Percentiles rank a stretch among this genome's conserved stretches.
Evolutionary conservation across 2,797 vertebrate genomes (phyloP).

Genomic region (Rhodeus uyekii): DNA sequence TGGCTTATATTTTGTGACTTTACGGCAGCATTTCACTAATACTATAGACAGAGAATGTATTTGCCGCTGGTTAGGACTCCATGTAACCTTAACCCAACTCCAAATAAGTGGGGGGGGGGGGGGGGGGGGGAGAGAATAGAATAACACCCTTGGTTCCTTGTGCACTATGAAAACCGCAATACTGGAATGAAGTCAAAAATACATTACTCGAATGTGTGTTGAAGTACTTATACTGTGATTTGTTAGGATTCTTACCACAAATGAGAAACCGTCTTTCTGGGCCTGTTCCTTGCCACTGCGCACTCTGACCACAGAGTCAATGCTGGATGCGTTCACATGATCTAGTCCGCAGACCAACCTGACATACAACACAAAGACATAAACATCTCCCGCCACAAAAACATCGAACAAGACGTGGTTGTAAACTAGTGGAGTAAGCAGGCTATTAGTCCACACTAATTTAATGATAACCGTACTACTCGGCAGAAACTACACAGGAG

Average conservation of each 20-base stretch:
- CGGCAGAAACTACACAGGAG: conserved; percentile 66
- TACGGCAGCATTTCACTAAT: background rate
- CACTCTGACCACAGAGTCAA: conserved; percentile 82
- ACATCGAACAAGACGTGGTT: conserved; percentile 65
- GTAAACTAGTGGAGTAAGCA: conserved; percentile 57
- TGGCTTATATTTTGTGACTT: background rate
- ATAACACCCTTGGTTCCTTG: background rate
- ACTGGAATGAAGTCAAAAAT: background rate
- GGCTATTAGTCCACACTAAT: conserved; percentile 67
- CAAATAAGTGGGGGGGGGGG: background rate
- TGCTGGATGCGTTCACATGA: conserved; percentile 75
- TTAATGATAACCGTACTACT: conserved; percentile 64
- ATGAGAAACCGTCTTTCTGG: conserved; percentile 82
- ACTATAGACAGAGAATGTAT: background rate
- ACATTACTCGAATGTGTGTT: background rate
- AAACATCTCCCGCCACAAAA: conserved; percentile 45
- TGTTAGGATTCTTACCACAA: conserved; percentile 82
- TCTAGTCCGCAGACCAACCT: conserved; percentile 83
- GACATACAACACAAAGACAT: conserved; percentile 54
- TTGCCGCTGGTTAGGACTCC: background rate
- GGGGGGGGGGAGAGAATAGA: background rate
- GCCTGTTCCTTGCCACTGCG: conserved; percentile 79
- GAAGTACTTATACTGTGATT: background rate
- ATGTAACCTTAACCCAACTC: background rate
- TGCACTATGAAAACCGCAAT: background rate